Percentiles rank a stretch among this genome's conserved stretches.
These are phyloP conservation scores for Spea bombifrons DNA, from an alignment of 2,113 vertebrate species.

Conservation along the genomic window DNA sequence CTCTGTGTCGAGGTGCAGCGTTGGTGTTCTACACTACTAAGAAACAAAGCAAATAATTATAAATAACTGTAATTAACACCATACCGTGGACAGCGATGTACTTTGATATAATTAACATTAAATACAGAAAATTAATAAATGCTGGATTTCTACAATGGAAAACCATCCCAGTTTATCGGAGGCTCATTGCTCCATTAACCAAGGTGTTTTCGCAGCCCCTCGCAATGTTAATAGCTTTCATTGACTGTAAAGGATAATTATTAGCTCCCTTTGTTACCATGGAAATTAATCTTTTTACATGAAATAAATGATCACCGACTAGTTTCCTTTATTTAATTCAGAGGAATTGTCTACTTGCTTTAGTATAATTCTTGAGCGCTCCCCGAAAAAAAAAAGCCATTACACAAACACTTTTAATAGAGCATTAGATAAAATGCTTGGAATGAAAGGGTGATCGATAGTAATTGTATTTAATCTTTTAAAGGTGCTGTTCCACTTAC, in stretches of 20 bases:
- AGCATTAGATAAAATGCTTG: too few relatives aligned
- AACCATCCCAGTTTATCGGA: neutral
- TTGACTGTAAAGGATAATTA: neutral
- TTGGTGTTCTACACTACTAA: too few relatives aligned
- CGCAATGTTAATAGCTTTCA: neutral
- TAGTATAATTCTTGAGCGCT: neutral
- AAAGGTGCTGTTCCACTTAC: too few relatives aligned
- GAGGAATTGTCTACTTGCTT: neutral
- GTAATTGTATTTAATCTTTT: too few relatives aligned
- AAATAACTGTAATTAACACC: too few relatives aligned
- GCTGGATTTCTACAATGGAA: neutral
- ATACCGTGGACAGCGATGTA: too few relatives aligned
- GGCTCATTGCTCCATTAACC: slow-evolving; percentile 4
- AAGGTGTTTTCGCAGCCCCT: neutral
- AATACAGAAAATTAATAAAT: too few relatives aligned
- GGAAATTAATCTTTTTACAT: neutral
- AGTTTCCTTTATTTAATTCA: neutral
- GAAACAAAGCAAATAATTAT: too few relatives aligned
- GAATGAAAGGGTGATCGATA: too few relatives aligned
- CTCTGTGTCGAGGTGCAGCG: too few relatives aligned
- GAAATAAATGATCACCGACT: neutral
- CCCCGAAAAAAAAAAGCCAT: neutral
- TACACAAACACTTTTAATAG: too few relatives aligned
- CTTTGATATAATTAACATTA: too few relatives aligned
- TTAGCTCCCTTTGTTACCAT: neutral